Evolutionary conservation across 1,140 invertebrate genomes (phyloP).

Genomic region (Bombus cullumanus): DNA sequence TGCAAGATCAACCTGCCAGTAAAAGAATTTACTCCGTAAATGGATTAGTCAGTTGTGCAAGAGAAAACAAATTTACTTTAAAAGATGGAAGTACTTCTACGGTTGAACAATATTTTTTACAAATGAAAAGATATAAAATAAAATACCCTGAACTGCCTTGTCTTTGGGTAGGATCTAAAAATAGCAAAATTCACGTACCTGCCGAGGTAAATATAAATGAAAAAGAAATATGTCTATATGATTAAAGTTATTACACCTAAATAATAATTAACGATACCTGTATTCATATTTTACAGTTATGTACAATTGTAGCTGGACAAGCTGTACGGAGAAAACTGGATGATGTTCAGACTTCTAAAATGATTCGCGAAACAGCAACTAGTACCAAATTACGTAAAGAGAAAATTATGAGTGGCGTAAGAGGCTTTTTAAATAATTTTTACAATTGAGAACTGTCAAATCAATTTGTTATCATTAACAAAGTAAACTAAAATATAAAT

Average conservation of each 20-base stretch:
- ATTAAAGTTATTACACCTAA: neutral
- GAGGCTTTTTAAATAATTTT: slow-evolving; percentile 40
- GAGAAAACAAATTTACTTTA: slow-evolving; percentile 75
- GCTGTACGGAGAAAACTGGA: slow-evolving; percentile 83
- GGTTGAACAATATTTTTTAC: slow-evolving; percentile 83
- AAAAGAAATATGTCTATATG: neutral
- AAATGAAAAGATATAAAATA: slow-evolving; percentile 81
- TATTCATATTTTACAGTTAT: slow-evolving; percentile 77
- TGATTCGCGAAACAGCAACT: slow-evolving; percentile 87
- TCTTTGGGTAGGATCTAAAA: slow-evolving; percentile 84
- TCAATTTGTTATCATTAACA: neutral
- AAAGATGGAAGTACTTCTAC: slow-evolving; percentile 75
- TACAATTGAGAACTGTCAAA: neutral
- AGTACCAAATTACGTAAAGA: slow-evolving; percentile 83
- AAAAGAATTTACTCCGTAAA: slow-evolving; percentile 83
- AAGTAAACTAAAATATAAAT: slow-evolving; percentile 6
- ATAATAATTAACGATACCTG: too few relatives aligned
- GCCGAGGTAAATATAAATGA: slow-evolving; percentile 60
- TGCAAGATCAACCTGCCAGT: slow-evolving; percentile 77
- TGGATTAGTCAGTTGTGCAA: slow-evolving; percentile 76
- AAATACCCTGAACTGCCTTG: slow-evolving; percentile 84
- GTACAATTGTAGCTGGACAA: slow-evolving; percentile 85
- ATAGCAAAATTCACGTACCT: slow-evolving; percentile 77
- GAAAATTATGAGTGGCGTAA: slow-evolving; percentile 86
- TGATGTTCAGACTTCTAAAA: slow-evolving; percentile 85